These are phyloP conservation scores for Schizotus pectinicornis DNA, from an alignment of 2,888 invertebrate species.

Conservation along the genomic window DNA sequence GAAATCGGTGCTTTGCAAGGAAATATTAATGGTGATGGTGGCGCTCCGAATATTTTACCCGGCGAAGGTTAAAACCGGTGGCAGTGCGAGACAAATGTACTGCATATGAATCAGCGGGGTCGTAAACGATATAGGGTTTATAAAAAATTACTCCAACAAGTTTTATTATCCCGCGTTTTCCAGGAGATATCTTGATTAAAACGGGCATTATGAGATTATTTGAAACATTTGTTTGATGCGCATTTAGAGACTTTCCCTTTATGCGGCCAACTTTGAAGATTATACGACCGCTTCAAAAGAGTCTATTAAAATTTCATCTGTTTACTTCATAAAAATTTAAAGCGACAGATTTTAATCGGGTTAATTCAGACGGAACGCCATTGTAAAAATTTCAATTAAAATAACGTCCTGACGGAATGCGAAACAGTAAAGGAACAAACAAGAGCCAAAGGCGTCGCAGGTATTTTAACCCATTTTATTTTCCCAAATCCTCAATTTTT, in stretches of 20 bases:
- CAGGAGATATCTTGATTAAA: neutral
- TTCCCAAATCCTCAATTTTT: too few species aligned
- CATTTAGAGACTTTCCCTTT: neutral
- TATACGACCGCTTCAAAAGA: neutral
- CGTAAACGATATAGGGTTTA: neutral
- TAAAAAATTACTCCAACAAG: conserved; percentile 1
- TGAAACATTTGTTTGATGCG: neutral
- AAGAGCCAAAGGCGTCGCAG: too few species aligned
- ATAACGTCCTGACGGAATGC: too few species aligned
- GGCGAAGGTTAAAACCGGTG: neutral
- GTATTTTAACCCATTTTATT: too few species aligned
- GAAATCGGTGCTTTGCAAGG: too few species aligned
- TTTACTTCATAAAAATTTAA: conserved; percentile 1
- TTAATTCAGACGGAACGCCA: neutral
- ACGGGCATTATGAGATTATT: neutral
- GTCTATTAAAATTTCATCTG: neutral
- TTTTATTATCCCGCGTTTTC: neutral
- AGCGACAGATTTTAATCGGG: conserved; percentile 1
- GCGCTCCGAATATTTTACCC: too few species aligned
- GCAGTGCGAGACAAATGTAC: conserved; percentile 6
- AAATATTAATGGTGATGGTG: too few species aligned
- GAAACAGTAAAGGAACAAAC: too few species aligned
- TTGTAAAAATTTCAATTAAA: too few species aligned
- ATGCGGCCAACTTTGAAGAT: neutral
- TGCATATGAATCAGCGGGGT: conserved; percentile 1